Percentiles rank a stretch among this genome's conserved stretches.
phyloP scores from a whole-genome alignment of 2,797 vertebrate genomes.

The Pseudomugil gertrudae region DNA sequence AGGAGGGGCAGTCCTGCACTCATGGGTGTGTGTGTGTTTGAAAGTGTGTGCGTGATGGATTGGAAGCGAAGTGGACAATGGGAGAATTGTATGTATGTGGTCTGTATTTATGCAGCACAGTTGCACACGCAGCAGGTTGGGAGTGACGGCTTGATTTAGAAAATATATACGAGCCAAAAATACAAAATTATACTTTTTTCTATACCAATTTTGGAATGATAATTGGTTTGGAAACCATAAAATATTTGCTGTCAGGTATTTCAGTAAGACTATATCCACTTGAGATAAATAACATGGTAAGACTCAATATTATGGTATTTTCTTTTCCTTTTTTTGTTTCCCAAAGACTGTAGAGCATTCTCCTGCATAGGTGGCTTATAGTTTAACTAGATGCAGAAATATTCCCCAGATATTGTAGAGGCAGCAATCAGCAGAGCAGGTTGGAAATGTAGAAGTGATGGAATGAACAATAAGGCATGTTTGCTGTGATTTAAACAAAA shows the following conservation, averaged over 20 bases:
- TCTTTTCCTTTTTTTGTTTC: neutral
- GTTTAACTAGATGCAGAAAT: constrained; percentile 58
- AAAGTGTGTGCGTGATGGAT: constrained; percentile 55
- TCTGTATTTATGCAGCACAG: constrained; percentile 78
- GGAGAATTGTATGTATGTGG: constrained; percentile 74
- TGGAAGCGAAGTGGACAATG: constrained; percentile 67
- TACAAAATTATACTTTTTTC: neutral
- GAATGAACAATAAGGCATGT: constrained; percentile 1
- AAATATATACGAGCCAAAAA: neutral
- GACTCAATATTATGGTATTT: neutral
- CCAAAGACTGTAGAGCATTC: constrained; percentile 12
- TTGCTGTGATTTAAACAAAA: constrained; percentile 38
- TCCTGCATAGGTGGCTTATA: constrained; percentile 21
- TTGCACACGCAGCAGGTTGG: constrained; percentile 55
- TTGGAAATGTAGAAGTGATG: constrained; percentile 12
- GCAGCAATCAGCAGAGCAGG: too few species aligned
- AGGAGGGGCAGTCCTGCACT: constrained; percentile 55
- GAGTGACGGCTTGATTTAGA: constrained; percentile 12
- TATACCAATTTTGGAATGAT: neutral
- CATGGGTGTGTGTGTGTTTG: constrained; percentile 35
- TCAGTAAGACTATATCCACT: constrained; percentile 13
- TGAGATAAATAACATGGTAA: constrained; percentile 21
- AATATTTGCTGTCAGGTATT: constrained; percentile 18
- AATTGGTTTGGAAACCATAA: constrained; percentile 4
- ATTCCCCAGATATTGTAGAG: constrained; percentile 40